These are phyloP conservation scores for Centruroides sculpturatus DNA, from an alignment of 1,140 invertebrate species.

Conservation along the genomic window DNA sequence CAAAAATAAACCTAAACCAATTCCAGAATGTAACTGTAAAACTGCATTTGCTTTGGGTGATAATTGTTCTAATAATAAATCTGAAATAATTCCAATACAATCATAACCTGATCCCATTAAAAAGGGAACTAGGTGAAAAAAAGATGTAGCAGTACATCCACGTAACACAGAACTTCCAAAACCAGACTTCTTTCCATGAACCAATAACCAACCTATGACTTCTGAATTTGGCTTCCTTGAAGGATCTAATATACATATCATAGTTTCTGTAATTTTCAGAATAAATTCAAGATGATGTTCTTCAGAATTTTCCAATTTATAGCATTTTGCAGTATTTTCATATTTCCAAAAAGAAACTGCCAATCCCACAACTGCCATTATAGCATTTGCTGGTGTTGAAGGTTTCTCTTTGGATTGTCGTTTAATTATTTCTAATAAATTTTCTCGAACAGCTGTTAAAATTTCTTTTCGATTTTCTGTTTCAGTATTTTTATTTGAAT, in stretches of 20 bases:
- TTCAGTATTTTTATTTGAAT: too few relatives aligned
- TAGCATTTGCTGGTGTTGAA: slow-evolving; percentile 9
- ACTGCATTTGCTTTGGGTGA: slow-evolving; percentile 5
- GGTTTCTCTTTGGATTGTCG: not conserved
- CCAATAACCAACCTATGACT: too few relatives aligned
- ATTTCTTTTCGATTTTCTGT: slow-evolving; percentile 2
- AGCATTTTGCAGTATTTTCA: too few relatives aligned
- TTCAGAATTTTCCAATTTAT: too few relatives aligned
- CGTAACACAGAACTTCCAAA: not conserved
- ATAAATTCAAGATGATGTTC: too few relatives aligned
- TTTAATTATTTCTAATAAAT: slow-evolving; percentile 1
- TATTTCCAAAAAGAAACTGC: too few relatives aligned
- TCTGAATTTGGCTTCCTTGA: too few relatives aligned
- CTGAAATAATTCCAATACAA: not conserved
- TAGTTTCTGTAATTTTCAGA: too few relatives aligned
- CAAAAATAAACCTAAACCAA: slow-evolving; percentile 4
- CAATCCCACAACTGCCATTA: slow-evolving; percentile 8
- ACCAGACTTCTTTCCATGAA: too few relatives aligned
- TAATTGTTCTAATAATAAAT: not conserved
- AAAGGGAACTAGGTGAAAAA: not conserved
- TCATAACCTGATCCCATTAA: not conserved
- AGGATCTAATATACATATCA: too few relatives aligned
- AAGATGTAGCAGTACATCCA: slow-evolving; percentile 5
- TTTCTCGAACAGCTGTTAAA: slow-evolving; percentile 1
- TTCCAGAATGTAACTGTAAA: slow-evolving; percentile 5